phyloP scores from a whole-genome alignment of 2,113 vertebrate genomes.

The Dipodomys merriami region DNA sequence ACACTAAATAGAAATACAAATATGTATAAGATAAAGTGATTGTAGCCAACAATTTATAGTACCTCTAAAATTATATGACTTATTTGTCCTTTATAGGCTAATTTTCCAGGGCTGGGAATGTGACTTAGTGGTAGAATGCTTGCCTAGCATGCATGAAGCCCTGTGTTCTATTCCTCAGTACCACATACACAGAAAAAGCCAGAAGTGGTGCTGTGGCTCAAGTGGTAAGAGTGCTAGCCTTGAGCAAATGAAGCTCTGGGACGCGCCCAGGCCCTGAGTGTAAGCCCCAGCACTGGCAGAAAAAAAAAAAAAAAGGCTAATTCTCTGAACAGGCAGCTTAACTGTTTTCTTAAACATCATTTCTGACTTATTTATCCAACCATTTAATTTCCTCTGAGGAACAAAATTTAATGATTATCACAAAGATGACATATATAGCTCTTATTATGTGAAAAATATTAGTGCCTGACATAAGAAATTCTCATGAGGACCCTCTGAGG shows the following conservation, averaged over 20 bases:
- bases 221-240: no score
- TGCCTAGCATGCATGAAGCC: no score
- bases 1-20: neutral
- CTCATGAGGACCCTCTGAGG: neutral
- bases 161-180: no score
- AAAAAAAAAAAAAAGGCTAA: neutral
- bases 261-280: no score
- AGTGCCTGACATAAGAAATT: slow-evolving; percentile 13
- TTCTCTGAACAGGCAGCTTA: slow-evolving; percentile 34
- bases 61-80: neutral
- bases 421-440: slow-evolving; percentile 22
- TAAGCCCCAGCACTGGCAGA: no score
- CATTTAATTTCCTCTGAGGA: slow-evolving; percentile 40
- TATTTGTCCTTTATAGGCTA: neutral
- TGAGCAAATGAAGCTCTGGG: no score
- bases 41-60: neutral
- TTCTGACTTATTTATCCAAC: slow-evolving; percentile 11
- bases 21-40: neutral
- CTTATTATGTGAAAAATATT: neutral
- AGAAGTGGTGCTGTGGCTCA: no score
- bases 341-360: slow-evolving; percentile 42
- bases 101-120: no score
- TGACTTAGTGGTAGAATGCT: no score
- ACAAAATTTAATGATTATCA: slow-evolving; percentile 21
- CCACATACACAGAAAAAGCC: no score